Conservation (phyloP, 2,888 invertebrate species). For the Pseudococcus longispinus region DNA sequence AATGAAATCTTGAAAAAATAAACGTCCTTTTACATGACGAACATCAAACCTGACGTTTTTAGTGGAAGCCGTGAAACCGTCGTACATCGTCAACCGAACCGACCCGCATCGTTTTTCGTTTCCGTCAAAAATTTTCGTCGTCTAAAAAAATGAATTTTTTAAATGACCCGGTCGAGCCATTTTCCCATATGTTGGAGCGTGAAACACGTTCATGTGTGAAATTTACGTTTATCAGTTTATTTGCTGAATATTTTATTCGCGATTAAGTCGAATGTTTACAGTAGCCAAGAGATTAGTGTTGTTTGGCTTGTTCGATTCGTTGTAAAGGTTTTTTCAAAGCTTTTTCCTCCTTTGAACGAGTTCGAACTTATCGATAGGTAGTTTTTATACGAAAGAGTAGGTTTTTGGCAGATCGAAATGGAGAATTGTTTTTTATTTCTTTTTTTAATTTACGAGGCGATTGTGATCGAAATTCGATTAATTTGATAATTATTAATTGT, state of each 20-base stretch:
- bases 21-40: neutral
- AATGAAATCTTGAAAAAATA: constrained; percentile 27
- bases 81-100: constrained; percentile 2
- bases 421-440: too few relatives aligned
- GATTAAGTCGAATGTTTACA: neutral
- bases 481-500: neutral
- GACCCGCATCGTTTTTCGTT: neutral
- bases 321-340: neutral
- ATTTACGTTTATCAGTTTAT: neutral
- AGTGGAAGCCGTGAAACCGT: neutral
- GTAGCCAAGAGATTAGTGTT: neutral
- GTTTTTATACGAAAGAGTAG: too few relatives aligned
- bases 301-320: neutral
- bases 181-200: neutral
- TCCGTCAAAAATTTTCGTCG: neutral
- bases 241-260: constrained; percentile 17
- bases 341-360: neutral
- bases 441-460: too few relatives aligned
- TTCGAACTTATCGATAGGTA: too few relatives aligned
- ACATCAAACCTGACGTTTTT: neutral
- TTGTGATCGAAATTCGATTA: neutral
- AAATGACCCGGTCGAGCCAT: neutral
- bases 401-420: too few relatives aligned
- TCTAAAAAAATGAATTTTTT: neutral
- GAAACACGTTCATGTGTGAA: constrained; percentile 14